A percentile compares a stretch with the other conserved stretches of the same genome.
Conservation (phyloP, 30 jellyfish, hydroid and myxozoan genomes). For the Turritopsis rubra region DNA sequence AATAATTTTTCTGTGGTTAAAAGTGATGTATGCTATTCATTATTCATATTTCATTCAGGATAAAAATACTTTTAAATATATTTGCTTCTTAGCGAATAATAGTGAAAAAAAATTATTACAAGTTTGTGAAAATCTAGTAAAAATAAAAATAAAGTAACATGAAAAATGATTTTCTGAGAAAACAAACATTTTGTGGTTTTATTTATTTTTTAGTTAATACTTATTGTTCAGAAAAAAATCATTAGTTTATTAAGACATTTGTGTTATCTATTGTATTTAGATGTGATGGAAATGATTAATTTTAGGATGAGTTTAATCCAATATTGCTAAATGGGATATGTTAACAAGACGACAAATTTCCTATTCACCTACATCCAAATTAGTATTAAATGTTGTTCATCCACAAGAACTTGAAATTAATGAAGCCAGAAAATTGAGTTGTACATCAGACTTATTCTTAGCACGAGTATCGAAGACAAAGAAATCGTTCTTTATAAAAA, state of each 20-base stretch:
- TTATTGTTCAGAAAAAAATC: no score
- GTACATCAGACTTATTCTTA: not conserved
- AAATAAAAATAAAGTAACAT: no score
- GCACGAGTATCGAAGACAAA: slow-evolving; percentile 8
- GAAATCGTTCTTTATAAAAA: slow-evolving; percentile 37
- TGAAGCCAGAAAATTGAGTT: not conserved
- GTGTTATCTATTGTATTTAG: not conserved
- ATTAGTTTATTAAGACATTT: no score
- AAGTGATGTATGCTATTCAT: not conserved
- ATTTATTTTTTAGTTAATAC: no score
- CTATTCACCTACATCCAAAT: not conserved
- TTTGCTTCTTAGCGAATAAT: not conserved
- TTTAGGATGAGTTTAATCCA: not conserved
- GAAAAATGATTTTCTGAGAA: not conserved
- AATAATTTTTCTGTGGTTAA: not conserved
- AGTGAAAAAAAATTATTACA: not conserved
- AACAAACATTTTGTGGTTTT: no score
- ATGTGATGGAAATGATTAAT: not conserved
- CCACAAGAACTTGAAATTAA: not conserved
- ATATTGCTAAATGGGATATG: not conserved
- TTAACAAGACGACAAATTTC: not conserved
- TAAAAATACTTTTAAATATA: no score
- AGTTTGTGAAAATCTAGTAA: not conserved
- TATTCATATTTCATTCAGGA: not conserved
- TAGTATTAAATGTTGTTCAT: not conserved